Evolutionary conservation across 2,797 vertebrate species (phyloP).

Genomic region (Bovichtus variegatus): DNA sequence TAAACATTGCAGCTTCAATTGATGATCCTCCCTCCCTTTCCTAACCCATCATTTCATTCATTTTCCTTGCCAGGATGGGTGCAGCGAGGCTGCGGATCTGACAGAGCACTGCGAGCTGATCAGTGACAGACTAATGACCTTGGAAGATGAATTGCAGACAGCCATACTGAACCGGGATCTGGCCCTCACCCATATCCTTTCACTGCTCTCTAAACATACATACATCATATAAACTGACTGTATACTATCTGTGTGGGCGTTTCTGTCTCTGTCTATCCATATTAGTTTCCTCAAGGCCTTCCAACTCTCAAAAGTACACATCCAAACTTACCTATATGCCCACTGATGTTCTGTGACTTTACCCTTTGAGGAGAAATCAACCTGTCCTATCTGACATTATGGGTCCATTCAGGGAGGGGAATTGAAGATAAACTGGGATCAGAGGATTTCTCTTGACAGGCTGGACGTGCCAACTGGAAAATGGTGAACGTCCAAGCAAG

Average conservation of each 20-base stretch:
- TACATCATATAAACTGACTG: slow-evolving; percentile 19
- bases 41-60: neutral
- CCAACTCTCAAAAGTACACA: slow-evolving; percentile 36
- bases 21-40: neutral
- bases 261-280: slow-evolving; percentile 37
- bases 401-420: slow-evolving; percentile 50
- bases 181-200: slow-evolving; percentile 93
- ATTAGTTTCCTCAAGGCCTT: slow-evolving; percentile 43
- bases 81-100: slow-evolving; percentile 79
- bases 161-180: slow-evolving; percentile 86
- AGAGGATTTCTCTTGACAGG: slow-evolving; percentile 66
- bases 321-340: slow-evolving; percentile 40
- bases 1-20: neutral
- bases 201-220: slow-evolving; percentile 25
- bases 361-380: slow-evolving; percentile 43
- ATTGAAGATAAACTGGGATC: slow-evolving; percentile 61
- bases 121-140: slow-evolving; percentile 85
- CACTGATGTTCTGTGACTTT: slow-evolving; percentile 50
- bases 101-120: slow-evolving; percentile 90
- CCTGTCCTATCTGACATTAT: slow-evolving; percentile 67
- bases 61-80: slow-evolving; percentile 61
- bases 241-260: slow-evolving; percentile 24
- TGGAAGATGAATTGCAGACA: slow-evolving; percentile 90
- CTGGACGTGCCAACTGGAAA: slow-evolving; percentile 48
- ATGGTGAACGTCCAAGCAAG: slow-evolving; percentile 67